Percentiles rank a stretch among this genome's conserved stretches.
Conservation (phyloP, 92 coral and sea anemone species). For the Epizoanthus ramosus region DNA sequence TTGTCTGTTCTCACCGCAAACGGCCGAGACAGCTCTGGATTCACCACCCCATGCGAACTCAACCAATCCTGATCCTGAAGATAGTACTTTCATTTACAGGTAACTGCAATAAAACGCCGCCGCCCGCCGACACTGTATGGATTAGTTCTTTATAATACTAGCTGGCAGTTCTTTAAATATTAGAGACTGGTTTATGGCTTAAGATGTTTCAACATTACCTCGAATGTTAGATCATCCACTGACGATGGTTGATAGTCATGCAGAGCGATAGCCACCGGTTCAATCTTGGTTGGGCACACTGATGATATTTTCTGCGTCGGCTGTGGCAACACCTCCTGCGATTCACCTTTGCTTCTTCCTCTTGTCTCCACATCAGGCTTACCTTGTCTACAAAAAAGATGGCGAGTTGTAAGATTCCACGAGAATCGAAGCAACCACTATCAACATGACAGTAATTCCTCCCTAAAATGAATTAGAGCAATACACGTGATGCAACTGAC, state of each 20-base stretch:
- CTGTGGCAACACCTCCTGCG: background rate
- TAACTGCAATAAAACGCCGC: too few species aligned
- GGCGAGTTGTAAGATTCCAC: background rate
- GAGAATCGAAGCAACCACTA: too few species aligned
- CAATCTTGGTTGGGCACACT: conserved; percentile 75
- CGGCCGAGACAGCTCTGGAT: too few species aligned
- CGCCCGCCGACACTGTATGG: too few species aligned
- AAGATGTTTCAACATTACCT: conserved; percentile 49
- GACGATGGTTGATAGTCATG: conserved; percentile 80
- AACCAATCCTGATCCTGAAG: too few species aligned
- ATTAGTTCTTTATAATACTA: too few species aligned
- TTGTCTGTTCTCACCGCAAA: too few species aligned
- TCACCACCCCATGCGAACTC: too few species aligned
- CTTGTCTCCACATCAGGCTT: conserved; percentile 10
- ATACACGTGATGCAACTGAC: too few species aligned
- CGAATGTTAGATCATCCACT: conserved; percentile 85
- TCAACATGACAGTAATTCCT: background rate
- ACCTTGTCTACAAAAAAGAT: background rate
- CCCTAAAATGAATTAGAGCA: too few species aligned
- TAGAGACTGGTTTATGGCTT: background rate
- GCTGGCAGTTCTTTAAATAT: too few species aligned
- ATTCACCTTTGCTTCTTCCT: background rate
- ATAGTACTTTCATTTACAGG: too few species aligned
- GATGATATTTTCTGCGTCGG: conserved; percentile 56
- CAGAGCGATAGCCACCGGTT: conserved; percentile 91